phyloP scores from a whole-genome alignment of 2,888 invertebrate genomes.

The Hirtodrosophila histrioides region DNA sequence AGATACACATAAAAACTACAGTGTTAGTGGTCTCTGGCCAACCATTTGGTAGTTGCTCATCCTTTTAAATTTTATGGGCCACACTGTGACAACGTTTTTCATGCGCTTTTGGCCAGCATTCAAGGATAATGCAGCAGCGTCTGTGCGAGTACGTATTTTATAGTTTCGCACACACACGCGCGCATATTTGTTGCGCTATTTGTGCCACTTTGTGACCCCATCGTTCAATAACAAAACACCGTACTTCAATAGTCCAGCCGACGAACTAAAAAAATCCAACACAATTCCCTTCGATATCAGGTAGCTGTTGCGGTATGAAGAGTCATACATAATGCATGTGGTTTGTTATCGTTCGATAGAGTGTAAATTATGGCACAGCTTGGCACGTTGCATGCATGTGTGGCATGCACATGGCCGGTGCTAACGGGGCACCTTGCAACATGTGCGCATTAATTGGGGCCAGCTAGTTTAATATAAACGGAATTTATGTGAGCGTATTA shows the following conservation, averaged over 20 bases:
- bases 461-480: conserved; percentile 29
- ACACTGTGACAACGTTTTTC: conserved; percentile 38
- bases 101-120: conserved; percentile 52
- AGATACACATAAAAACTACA: conserved; percentile 5
- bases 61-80: conserved; percentile 11
- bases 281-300: conserved; percentile 4
- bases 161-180: conserved; percentile 12
- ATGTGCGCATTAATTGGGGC: conserved; percentile 35
- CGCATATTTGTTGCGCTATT: conserved; percentile 36
- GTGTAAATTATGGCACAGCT: conserved; percentile 76
- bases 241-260: conserved; percentile 20
- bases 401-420: neutral
- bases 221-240: conserved; percentile 56
- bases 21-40: neutral
- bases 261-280: neutral
- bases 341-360: conserved; percentile 80
- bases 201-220: conserved; percentile 54
- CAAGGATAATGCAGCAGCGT: conserved; percentile 49
- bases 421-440: conserved; percentile 4
- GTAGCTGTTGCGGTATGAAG: conserved; percentile 21
- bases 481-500: conserved; percentile 53
- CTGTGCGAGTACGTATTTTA: conserved; percentile 39
- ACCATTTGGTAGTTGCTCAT: neutral
- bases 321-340: conserved; percentile 75
- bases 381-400: conserved; percentile 40